Evolutionary conservation across 2,888 invertebrate species (phyloP).

Genomic region (Melolontha melolontha): DNA sequence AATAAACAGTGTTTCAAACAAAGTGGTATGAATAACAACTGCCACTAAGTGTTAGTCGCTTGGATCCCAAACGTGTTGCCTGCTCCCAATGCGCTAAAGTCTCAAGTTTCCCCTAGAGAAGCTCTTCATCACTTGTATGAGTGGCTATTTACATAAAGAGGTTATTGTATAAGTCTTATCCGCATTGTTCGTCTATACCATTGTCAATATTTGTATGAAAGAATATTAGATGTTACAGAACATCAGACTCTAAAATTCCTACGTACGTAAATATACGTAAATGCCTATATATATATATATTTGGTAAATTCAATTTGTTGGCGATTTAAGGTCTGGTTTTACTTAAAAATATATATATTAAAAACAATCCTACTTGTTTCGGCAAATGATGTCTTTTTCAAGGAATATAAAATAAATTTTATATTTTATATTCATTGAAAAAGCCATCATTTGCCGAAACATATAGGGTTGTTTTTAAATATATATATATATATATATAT

Average conservation of each 20-base stretch:
- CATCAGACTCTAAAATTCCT: constrained; percentile 4
- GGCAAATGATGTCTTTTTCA: too few species aligned
- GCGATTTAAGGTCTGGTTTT: too few species aligned
- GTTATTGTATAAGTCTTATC: constrained; percentile 49
- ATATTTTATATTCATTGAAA: too few species aligned
- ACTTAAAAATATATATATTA: too few species aligned
- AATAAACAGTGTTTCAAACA: constrained; percentile 41
- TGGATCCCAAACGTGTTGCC: constrained; percentile 50
- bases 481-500: neutral
- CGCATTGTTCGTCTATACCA: constrained; percentile 42
- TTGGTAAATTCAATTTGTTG: too few species aligned
- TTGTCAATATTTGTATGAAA: constrained; percentile 44
- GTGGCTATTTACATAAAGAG: constrained; percentile 54
- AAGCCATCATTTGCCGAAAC: too few species aligned
- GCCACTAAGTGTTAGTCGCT: constrained; percentile 45
- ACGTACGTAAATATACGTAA: neutral
- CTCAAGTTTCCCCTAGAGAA: constrained; percentile 55
- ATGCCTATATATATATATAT: neutral
- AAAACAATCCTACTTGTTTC: too few species aligned
- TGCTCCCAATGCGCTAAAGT: constrained; percentile 52
- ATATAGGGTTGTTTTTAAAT: too few species aligned
- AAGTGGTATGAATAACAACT: constrained; percentile 44
- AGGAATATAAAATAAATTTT: too few species aligned
- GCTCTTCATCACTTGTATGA: constrained; percentile 54
- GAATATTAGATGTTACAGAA: constrained; percentile 29